Base-by-base conservation (phyloP, 2,888 invertebrate species). In the Agrotis clavis region DNA sequence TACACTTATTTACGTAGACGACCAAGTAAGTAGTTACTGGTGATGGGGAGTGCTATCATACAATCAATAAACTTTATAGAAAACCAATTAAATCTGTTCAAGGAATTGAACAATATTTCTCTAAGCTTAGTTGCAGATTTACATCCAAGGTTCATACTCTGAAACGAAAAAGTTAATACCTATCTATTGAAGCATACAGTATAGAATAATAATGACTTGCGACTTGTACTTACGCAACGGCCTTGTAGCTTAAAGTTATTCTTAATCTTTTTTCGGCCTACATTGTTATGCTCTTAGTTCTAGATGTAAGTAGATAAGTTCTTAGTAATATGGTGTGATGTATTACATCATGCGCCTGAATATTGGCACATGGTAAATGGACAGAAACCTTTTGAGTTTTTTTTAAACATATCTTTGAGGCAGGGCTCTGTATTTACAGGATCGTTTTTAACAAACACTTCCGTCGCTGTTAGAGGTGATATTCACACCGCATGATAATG, bases 131-230 rank as follows among this genome's bases (percentile, higher is more conserved):
- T 19, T 51, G 25, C 21, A 18, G 9, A 54, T 62, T 53, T 51
- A 57, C 16, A 25, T 53, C n/a, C 71, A 81, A 80, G 74, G 80
- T 68, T 67, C 48, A 16, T 41, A 72, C 60, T 65, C 64, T 67
- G 41, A 21, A 53, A 51, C 57, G 21, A 70, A 69, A 59, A 53
- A 72, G n/a, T 11, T 35, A 57, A 59, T 50, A 48, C 2, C 18
- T 47, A 51, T 47, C 19, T 73, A 53, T 66, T 66, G n/a, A 66
- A 54, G 61, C 48, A 61, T 21, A 70, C 30, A 66, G 41, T 9
- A 59, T 35, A 61, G 47, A 25, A 16, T 63, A 25, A 16, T 63
- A 73, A 57, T 67, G 57, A 68, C 65, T 74, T 56, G 72, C 66
- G 60, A 68, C 65, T 74, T 56, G 70, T 68, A 71, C 50, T 72